Percentiles rank a stretch among this genome's conserved stretches.
Evolutionary conservation across 2,888 invertebrate genomes (phyloP).

Genomic region (Melikaiella ostensackeni): DNA sequence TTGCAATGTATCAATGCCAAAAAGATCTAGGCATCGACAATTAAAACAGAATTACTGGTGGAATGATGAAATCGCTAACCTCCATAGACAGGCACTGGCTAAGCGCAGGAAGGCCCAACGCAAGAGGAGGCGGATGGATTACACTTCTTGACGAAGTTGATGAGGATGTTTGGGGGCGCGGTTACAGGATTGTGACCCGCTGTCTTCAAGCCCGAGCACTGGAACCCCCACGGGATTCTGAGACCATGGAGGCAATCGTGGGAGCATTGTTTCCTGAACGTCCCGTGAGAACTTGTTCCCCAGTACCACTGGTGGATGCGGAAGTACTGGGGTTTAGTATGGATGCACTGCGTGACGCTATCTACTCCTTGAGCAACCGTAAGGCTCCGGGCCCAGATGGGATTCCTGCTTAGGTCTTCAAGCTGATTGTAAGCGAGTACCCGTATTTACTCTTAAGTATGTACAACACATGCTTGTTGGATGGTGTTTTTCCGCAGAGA

Average conservation of each 20-base stretch:
- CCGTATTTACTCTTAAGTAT: too few species aligned
- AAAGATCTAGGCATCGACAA: too few species aligned
- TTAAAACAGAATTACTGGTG: background rate
- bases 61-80: background rate
- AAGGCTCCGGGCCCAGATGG: slow-evolving; percentile 55
- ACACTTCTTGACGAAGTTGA: slow-evolving; percentile 24
- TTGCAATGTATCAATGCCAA: background rate
- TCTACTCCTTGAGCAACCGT: background rate
- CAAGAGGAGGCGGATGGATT: background rate
- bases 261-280: slow-evolving; percentile 28
- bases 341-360: background rate
- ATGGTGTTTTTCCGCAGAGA: too few species aligned
- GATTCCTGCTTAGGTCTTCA: slow-evolving; percentile 51
- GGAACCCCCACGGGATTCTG: background rate
- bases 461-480: too few species aligned
- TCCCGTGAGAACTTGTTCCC: background rate
- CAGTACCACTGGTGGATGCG: too few species aligned
- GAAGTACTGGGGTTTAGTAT: too few species aligned
- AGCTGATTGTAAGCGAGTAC: background rate
- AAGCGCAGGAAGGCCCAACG: background rate
- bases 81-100: too few species aligned
- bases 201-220: slow-evolving; percentile 1
- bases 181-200: slow-evolving; percentile 42
- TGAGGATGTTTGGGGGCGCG: slow-evolving; percentile 43
- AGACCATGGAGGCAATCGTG: slow-evolving; percentile 27